These are phyloP conservation scores for Protomyctophum bolini DNA, from an alignment of 2,113 vertebrate species.

Conservation along the genomic window DNA sequence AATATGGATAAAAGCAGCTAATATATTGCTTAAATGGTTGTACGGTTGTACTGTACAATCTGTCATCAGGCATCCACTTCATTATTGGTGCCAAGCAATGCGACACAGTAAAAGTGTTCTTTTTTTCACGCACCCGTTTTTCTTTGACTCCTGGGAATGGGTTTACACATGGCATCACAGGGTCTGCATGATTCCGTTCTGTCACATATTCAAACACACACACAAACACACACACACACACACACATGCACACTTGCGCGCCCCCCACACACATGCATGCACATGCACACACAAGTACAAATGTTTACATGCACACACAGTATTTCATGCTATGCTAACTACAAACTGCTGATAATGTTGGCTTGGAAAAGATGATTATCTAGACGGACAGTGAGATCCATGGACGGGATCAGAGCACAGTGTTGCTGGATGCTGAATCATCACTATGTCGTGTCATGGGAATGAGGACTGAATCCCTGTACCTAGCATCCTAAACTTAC, in stretches of 20 bases:
- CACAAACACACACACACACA: not conserved
- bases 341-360: slow-evolving; percentile 10
- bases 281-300: not conserved
- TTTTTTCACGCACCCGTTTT: not conserved
- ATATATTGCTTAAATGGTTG: too few relatives aligned
- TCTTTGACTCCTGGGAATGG: slow-evolving; percentile 22
- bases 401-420: not conserved
- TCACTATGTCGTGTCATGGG: slow-evolving; percentile 50
- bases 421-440: slow-evolving; percentile 2
- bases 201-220: not conserved
- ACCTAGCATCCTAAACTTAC: too few relatives aligned
- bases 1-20: too few relatives aligned
- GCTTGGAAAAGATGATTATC: slow-evolving; percentile 34
- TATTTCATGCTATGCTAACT: slow-evolving; percentile 9
- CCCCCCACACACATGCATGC: not conserved
- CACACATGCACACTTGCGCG: not conserved
- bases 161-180: not conserved
- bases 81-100: not conserved
- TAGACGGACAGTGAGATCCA: not conserved
- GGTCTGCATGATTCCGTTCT: too few relatives aligned
- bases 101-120: not conserved
- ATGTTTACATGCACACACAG: not conserved
- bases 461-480: not conserved
- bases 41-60: too few relatives aligned
- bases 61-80: not conserved